Evolutionary conservation across 2,113 vertebrate species (phyloP).

Genomic region (Campylorhamphus procurvoides): DNA sequence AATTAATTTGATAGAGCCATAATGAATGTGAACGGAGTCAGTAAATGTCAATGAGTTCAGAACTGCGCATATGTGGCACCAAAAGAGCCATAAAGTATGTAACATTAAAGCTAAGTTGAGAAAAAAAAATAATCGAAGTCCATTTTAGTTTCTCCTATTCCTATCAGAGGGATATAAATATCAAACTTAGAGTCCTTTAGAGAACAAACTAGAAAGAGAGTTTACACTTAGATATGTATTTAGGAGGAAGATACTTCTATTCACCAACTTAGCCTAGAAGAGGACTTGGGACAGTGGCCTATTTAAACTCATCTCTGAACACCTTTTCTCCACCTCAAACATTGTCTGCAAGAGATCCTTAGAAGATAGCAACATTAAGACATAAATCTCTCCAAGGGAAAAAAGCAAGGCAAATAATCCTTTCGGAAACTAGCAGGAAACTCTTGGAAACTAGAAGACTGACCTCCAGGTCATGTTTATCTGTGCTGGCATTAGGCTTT

Average conservation of each 20-base stretch:
- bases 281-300: not conserved
- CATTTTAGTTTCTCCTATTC: not conserved
- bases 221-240: fast-evolving
- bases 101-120: not conserved
- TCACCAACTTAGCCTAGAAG: not conserved
- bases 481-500: not conserved
- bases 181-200: not conserved
- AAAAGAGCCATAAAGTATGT: not conserved
- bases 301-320: not conserved
- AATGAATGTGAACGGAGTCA: not conserved
- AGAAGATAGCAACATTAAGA: not conserved
- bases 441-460: not conserved
- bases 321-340: not conserved
- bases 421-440: not conserved
- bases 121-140: not conserved
- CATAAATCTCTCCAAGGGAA: not conserved
- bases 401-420: not conserved
- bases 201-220: not conserved
- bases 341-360: not conserved
- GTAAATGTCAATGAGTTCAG: not conserved
- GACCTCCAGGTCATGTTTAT: not conserved
- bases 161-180: not conserved
- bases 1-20: not conserved
- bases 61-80: not conserved
- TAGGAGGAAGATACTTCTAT: not conserved